phyloP scores from a whole-genome alignment of 2,888 invertebrate genomes.

The Macroteleia sp. region DNA sequence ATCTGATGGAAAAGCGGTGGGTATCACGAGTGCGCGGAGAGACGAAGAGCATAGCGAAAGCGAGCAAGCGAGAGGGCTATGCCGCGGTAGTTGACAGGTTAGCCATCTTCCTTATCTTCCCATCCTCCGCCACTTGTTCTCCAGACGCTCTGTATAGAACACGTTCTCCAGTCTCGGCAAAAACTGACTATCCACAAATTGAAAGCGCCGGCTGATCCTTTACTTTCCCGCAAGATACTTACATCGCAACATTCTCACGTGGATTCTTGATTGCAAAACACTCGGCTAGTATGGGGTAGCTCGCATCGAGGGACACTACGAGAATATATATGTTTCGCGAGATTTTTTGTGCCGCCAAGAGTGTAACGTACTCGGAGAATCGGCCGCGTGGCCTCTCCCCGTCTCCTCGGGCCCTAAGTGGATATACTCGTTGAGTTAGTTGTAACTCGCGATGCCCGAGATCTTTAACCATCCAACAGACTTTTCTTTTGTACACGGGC shows the following conservation, averaged over 20 bases:
- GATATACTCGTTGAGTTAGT: slow-evolving; percentile 62
- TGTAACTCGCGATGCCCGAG: slow-evolving; percentile 50
- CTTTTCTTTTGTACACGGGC: slow-evolving; percentile 42
- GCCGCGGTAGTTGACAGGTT: slow-evolving; percentile 65
- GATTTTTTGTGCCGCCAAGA: slow-evolving; percentile 67
- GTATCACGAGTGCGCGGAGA: slow-evolving; percentile 38
- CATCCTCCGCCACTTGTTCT: slow-evolving; percentile 67
- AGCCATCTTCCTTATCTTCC: slow-evolving; percentile 64
- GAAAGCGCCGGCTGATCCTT: slow-evolving; percentile 76
- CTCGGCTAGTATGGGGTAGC: slow-evolving; percentile 69
- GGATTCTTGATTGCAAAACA: slow-evolving; percentile 77
- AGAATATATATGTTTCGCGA: slow-evolving; percentile 72
- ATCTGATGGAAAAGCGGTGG: slow-evolving; percentile 57
- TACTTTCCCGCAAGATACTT: slow-evolving; percentile 66
- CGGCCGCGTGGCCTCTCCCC: slow-evolving; percentile 29
- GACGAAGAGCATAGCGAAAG: slow-evolving; percentile 18
- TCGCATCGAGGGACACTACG: slow-evolving; percentile 68
- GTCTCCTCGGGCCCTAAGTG: slow-evolving; percentile 41
- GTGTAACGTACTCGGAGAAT: slow-evolving; percentile 64
- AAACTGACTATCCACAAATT: slow-evolving; percentile 78
- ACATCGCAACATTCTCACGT: slow-evolving; percentile 73
- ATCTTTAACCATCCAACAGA: slow-evolving; percentile 4
- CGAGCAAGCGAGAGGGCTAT: slow-evolving; percentile 33
- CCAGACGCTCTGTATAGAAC: slow-evolving; percentile 67
- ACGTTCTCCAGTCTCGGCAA: slow-evolving; percentile 70